Conservation (phyloP, 2,113 vertebrate genomes). For the Eudyptes chrysolophus region DNA sequence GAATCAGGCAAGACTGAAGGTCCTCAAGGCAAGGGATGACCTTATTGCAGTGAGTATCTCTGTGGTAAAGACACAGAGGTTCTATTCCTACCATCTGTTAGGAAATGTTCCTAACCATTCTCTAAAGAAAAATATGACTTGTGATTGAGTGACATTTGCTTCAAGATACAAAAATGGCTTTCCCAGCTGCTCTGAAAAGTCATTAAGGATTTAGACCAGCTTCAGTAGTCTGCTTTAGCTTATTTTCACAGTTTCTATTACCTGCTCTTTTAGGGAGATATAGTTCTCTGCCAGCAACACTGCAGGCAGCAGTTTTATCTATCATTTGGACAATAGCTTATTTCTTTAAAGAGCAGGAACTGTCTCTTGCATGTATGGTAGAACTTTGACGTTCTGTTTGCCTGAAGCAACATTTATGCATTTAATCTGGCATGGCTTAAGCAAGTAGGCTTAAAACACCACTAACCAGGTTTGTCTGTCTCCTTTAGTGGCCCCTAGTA, state of each 20-base stretch:
- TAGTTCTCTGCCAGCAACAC: not conserved
- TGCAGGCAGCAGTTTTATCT: not conserved
- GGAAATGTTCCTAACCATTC: not conserved
- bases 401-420: not conserved
- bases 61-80: not conserved
- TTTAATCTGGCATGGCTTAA: not conserved
- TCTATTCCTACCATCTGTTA: not conserved
- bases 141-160: not conserved
- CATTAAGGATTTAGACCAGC: not conserved
- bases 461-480: not conserved
- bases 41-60: slow-evolving; percentile 90
- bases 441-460: not conserved
- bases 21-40: slow-evolving; percentile 95
- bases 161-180: not conserved
- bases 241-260: not conserved
- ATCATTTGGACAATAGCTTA: not conserved
- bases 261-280: not conserved
- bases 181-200: not conserved
- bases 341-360: not conserved
- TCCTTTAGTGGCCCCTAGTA: not conserved
- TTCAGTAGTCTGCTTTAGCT: not conserved
- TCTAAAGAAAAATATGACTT: not conserved
- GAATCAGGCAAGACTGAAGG: slow-evolving; percentile 97
- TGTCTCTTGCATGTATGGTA: not conserved
- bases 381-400: not conserved